Base-by-base conservation (phyloP, 2,888 invertebrate genomes). In the Apotomis betuletana region DNA sequence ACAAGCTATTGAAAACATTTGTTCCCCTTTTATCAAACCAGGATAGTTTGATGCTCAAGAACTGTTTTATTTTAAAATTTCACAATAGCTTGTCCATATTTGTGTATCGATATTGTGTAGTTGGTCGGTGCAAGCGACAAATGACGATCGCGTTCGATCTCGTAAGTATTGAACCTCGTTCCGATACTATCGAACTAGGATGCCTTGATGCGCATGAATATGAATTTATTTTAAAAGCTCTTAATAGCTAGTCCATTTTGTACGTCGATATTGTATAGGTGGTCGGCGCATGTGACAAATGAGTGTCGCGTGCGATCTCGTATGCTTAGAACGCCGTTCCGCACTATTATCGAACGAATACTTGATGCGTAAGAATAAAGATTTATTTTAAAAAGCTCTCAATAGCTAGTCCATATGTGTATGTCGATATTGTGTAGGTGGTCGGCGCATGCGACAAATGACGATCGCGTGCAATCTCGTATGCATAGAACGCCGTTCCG, bases 131-230 rank as follows among this genome's bases (percentile, higher is more conserved):
- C 12, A 27, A 27, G 27, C 3, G 67, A 61, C 61, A 61, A 64
- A 62, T 63, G 44, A n/a, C 54, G 6, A 13, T 61, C 61, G 60
- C 59, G 54, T 13, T 46, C 61, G 27, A 69, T 61, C 13, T 57
- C 44, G 38, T 69, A 69, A 57, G 62, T 62, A 63, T 63, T 38
- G 46, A 55, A 38, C 62, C 49, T 55, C 49, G 54, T 8, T 54
- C 8, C 44, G 44, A 5, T 5, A 6, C 3, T 6, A 44, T 44
- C 3, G 8, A 44, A 44, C 5, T 8, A 44, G 8, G 8, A 44
- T 27, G 27, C n/a, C 44, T 44, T 44, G 8, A 44, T 44, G 8
- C 6, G 44, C 27, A 27, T 2, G 27, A 27, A 1, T 27, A 27
- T 27, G 27, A 27, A 27, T 27, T 27, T 27, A 27, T 27, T 27